Conservation (phyloP, 2,888 invertebrate species). For the Catocala fraxini region DNA sequence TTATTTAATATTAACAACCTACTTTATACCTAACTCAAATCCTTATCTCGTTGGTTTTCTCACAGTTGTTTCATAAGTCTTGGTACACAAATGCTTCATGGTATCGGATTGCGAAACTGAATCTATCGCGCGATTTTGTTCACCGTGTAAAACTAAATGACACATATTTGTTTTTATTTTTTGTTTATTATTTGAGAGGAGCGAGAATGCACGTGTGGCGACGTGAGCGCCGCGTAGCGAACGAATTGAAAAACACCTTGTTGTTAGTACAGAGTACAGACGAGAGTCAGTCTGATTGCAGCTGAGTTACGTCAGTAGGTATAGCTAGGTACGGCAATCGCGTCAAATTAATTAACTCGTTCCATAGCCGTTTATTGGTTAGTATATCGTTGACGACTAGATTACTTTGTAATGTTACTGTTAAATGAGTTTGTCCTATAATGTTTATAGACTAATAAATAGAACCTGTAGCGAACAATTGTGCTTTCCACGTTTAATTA, state of each 20-base stretch:
- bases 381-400: slow-evolving; percentile 26
- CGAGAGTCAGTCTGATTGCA: background rate
- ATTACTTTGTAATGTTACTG: slow-evolving; percentile 33
- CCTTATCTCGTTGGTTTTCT: slow-evolving; percentile 1
- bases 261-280: slow-evolving; percentile 7
- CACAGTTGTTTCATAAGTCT: background rate
- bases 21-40: background rate
- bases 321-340: slow-evolving; percentile 12
- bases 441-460: slow-evolving; percentile 8
- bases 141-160: background rate
- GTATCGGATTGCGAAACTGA: background rate
- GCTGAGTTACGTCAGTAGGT: slow-evolving; percentile 4
- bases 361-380: slow-evolving; percentile 44
- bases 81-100: too few species aligned
- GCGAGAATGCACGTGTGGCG: slow-evolving; percentile 32
- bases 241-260: slow-evolving; percentile 18
- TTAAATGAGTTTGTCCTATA: slow-evolving; percentile 25
- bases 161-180: slow-evolving; percentile 17
- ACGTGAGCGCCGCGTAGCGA: slow-evolving; percentile 43
- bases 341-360: slow-evolving; percentile 48
- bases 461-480: background rate
- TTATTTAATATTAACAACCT: background rate
- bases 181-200: slow-evolving; percentile 16
- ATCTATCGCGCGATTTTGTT: background rate
- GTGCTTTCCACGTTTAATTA: background rate